These are phyloP conservation scores for Cydia fagiglandana DNA, from an alignment of 1,140 invertebrate genomes.

Conservation along the genomic window DNA sequence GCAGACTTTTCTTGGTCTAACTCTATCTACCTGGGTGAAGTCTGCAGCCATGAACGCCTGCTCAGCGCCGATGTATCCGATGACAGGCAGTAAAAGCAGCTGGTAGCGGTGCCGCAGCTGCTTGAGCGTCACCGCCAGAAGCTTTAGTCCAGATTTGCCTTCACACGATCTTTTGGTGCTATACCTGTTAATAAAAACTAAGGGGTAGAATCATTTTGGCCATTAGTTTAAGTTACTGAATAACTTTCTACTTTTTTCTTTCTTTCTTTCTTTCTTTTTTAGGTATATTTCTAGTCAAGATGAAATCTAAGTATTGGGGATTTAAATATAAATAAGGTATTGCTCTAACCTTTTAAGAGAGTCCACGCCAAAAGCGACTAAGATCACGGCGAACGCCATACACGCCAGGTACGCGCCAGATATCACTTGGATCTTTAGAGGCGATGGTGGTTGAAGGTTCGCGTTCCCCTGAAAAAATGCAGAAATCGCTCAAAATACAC, in stretches of 20 bases:
- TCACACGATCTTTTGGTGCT: constrained; percentile 69
- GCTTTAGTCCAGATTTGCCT: constrained; percentile 79
- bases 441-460: constrained; percentile 84
- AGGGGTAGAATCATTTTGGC: no score
- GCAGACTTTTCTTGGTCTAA: no score
- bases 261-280: no score
- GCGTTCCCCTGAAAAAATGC: constrained; percentile 75
- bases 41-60: constrained; percentile 95
- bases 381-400: constrained; percentile 86
- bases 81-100: constrained; percentile 93
- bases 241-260: no score
- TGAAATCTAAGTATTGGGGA: no score
- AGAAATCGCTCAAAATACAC: not conserved
- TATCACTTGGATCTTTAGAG: constrained; percentile 87
- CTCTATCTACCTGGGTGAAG: constrained; percentile 87
- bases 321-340: no score
- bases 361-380: constrained; percentile 91
- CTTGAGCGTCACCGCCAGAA: constrained; percentile 88
- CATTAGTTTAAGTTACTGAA: no score
- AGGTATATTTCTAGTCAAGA: no score
- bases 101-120: constrained; percentile 89
- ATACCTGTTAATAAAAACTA: constrained; percentile 62
- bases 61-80: constrained; percentile 95
- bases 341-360: constrained; percentile 84
- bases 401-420: constrained; percentile 91